Evolutionary conservation across 37 sponge, comb jelly and placozoan species (phyloP), one percentile per base, ranked within the genome.

Genomic region (Geodia barretti): DNA sequence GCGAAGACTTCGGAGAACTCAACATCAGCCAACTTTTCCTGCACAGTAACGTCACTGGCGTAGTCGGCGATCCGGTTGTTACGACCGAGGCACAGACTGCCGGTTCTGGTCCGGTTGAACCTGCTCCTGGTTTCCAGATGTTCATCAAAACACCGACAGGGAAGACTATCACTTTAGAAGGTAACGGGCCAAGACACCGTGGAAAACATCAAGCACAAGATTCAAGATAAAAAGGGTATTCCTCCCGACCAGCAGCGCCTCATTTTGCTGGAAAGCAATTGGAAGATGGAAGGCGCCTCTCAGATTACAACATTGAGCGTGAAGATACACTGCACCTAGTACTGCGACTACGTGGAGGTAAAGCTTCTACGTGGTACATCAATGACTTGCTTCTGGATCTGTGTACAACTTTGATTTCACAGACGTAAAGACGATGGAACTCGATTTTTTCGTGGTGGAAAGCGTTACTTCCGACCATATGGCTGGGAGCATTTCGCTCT

Each of bases 301-400:
- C 74, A 11, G 88, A 94, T 84, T 94, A 94, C 91, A 90, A 94
- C 78, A 94, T 90, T 70, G 91, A 90, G 74, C 90, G 86, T 77
- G 89, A 93, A 73, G 81, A 83, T 75, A 93, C 93, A 35, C 93
- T 89, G 39, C 90, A 83, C 41, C 62, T 89, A 0, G 84, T 83
- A 17, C 84, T 79, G 11, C 75, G 90, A 34, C 82, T 76, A 37
- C 14, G 54, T 47, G 11, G 54, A 14, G 54, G n/a, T n/a, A n/a
- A n/a, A n/a, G n/a, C n/a, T n/a, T n/a, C n/a, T n/a, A n/a, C n/a
- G n/a, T n/a, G n/a, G n/a, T n/a, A n/a, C n/a, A n/a, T n/a, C n/a
- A n/a, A n/a, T n/a, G n/a, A n/a, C n/a, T n/a, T n/a, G n/a, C n/a
- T n/a, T n/a, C 9, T 66, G 30, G 24, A 31, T 35, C 70, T 69